Conservation (phyloP, 1,140 invertebrate genomes). For the Pentalonia nigronervosa region DNA sequence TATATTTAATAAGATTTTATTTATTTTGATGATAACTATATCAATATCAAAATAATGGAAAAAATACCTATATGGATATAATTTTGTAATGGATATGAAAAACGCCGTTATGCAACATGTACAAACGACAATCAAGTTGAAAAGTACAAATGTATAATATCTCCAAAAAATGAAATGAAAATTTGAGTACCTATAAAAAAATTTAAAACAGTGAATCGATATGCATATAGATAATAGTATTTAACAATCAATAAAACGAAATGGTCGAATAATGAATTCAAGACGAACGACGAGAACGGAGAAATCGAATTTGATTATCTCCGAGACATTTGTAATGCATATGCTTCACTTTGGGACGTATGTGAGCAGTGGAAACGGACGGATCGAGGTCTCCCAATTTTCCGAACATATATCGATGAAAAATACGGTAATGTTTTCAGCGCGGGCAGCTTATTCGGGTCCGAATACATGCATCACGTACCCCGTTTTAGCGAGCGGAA, state of each 20-base stretch:
- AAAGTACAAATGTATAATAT: no score
- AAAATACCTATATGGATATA: no score
- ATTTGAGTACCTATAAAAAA: no score
- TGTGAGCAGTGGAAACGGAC: neutral
- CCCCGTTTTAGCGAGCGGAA: neutral
- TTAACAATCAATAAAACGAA: no score
- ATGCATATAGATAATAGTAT: neutral
- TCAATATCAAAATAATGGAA: no score
- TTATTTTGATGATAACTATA: no score
- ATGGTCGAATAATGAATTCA: neutral
- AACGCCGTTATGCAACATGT: no score
- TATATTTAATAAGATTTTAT: no score
- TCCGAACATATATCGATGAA: neutral
- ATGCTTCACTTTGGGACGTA: neutral
- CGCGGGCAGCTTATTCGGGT: neutral
- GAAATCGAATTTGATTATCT: neutral
- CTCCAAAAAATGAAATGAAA: no score
- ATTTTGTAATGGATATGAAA: no score
- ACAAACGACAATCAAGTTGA: no score
- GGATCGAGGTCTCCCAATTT: neutral
- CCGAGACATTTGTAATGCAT: neutral
- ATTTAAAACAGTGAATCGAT: no score
- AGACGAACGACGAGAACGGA: neutral
- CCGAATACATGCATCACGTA: neutral
- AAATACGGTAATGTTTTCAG: neutral